A percentile compares a stretch with the other conserved stretches of the same genome.
Evolutionary conservation across 2,888 invertebrate genomes (phyloP).

Genomic region (Tenthredo amoena): DNA sequence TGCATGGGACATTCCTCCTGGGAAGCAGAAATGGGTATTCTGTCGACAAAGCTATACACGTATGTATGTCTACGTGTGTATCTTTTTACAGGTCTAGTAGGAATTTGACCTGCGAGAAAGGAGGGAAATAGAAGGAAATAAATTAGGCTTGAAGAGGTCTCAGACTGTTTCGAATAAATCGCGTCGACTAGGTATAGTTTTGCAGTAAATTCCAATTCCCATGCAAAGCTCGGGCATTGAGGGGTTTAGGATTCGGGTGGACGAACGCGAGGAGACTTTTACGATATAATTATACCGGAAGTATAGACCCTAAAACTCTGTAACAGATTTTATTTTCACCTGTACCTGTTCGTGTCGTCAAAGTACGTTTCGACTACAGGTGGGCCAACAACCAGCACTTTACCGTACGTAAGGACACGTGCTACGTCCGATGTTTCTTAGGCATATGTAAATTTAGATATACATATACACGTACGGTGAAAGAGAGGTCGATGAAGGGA

Average conservation of each 20-base stretch:
- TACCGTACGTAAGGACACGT: constrained; percentile 15
- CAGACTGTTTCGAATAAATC: not conserved
- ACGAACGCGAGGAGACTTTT: not conserved
- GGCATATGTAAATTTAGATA: not conserved
- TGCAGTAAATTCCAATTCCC: constrained; percentile 27
- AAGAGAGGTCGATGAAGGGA: not conserved
- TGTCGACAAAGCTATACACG: not conserved
- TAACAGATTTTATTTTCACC: constrained; percentile 20
- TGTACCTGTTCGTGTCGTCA: not conserved
- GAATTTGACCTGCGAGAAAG: not conserved
- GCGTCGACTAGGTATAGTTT: not conserved
- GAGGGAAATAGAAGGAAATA: not conserved
- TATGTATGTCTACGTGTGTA: not conserved
- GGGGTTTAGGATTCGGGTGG: not conserved
- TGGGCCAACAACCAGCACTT: constrained; percentile 25
- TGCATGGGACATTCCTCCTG: constrained; percentile 18
- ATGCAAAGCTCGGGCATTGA: not conserved
- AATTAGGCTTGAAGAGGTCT: not conserved
- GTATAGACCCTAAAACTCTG: constrained; percentile 25
- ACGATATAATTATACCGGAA: constrained; percentile 21
- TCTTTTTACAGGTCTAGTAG: not conserved
- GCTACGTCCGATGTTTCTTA: not conserved
- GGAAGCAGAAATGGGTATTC: not conserved
- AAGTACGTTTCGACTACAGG: constrained; percentile 24
- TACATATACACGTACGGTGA: not conserved